phyloP scores from a whole-genome alignment of 2,113 vertebrate genomes.

The Mormyrus lacerda region DNA sequence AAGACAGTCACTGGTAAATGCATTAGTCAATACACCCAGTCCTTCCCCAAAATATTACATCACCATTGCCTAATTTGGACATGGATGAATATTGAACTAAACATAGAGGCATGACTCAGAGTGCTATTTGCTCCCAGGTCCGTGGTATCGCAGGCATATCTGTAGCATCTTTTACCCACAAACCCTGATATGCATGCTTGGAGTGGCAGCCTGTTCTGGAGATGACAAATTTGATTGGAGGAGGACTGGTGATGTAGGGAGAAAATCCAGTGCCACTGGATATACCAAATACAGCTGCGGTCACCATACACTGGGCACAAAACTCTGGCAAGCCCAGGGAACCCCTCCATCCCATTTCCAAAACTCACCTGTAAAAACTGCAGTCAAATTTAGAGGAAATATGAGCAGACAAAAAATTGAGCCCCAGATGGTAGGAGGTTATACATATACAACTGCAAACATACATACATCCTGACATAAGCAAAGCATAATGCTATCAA shows the following conservation, averaged over 20 bases:
- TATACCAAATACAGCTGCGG: not conserved
- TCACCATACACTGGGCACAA: not conserved
- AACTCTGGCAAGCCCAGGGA: too few species aligned
- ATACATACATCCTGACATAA: not conserved
- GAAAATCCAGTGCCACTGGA: not conserved
- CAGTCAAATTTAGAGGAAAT: not conserved
- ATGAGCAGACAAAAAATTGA: not conserved
- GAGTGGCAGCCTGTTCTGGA: not conserved
- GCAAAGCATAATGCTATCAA: not conserved
- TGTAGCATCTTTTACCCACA: not conserved
- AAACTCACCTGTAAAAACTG: not conserved
- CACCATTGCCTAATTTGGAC: constrained; percentile 1
- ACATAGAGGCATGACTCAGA: constrained; percentile 11
- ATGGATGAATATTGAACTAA: not conserved
- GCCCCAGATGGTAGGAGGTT: not conserved
- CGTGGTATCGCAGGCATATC: not conserved
- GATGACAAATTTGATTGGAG: not conserved
- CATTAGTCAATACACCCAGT: not conserved
- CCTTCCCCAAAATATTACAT: not conserved
- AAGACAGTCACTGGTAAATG: not conserved
- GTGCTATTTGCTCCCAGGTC: constrained; percentile 1
- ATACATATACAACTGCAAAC: not conserved
- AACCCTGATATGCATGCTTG: not conserved
- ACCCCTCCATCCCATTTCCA: too few species aligned
- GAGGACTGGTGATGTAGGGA: not conserved